Evolutionary conservation across 2,888 invertebrate species (phyloP), one percentile per base, ranked within the genome.

Genomic region (Muscina levida): DNA sequence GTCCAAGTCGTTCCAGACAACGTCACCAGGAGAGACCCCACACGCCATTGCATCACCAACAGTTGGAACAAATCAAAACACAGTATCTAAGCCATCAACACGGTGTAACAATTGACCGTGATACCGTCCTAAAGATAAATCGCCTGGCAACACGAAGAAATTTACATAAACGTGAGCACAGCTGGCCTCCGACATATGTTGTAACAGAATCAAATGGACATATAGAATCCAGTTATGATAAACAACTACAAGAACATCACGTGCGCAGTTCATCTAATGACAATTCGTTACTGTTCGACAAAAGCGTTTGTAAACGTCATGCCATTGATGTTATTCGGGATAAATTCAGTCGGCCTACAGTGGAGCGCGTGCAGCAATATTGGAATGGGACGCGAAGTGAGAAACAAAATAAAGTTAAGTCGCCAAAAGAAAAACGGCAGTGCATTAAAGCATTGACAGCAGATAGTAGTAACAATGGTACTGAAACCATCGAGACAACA

Each of bases 101-200:
- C 77, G 87, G 88, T 53, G 83, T 90, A 56, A 86, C 86, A 81
- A 86, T 90, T 57, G 90, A 90, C 84, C 86, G 90, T 83, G 90
- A 90, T 77, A 89, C 89, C 10, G 90, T 90, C 77, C 82, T 90
- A 76, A 89, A 89, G 84, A 90, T 90, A 84, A 90, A 90, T 85
- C 89, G 91, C 1, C 79, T 88, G 77, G 87, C 90, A 77, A 87
- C 88, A 78, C 89, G 89, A 31, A 84, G 87, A 5, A 85, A 86
- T 80, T 82, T 88, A 31, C 86, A 87, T 72, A 87, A 86, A 83
- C 87, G 89, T 31, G 90, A 90, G 82, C 87, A 88, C 84, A 90
- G 90, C 81, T 90, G 90, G 90, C 90, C 90, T 42, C 90, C 90
- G n/a, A 82, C 79, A 68, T 79, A 2, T 80, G 37, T 37, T 2